A percentile compares a stretch with the other conserved stretches of the same genome.
These are phyloP conservation scores for Luperina testacea DNA, from an alignment of 2,888 invertebrate genomes.

Conservation along the genomic window DNA sequence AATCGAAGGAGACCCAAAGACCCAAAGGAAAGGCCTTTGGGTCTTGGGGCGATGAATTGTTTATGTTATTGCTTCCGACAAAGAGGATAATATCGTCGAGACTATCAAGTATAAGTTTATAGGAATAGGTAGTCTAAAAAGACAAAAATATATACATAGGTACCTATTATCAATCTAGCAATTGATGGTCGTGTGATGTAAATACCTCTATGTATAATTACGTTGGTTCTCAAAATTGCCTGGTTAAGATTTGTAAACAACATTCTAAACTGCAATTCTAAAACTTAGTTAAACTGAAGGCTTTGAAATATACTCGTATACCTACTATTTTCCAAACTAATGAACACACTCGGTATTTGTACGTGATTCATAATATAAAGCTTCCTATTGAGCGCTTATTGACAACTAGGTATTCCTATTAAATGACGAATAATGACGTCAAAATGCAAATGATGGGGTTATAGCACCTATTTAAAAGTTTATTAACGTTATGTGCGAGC, in stretches of 20 bases:
- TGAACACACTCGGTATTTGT: constrained; percentile 2
- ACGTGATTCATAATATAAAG: constrained; percentile 50
- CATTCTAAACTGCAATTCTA: not conserved
- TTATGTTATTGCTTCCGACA: constrained; percentile 21
- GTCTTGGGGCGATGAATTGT: constrained; percentile 19
- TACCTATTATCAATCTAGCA: not conserved
- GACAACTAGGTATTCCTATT: constrained; percentile 36
- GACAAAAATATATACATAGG: too few species aligned
- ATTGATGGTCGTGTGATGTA: not conserved
- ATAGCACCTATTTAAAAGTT: constrained; percentile 62
- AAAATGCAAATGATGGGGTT: constrained; percentile 63
- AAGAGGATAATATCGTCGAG: not conserved
- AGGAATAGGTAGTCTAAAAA: not conserved
- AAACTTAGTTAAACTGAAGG: not conserved
- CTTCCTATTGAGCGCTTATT: constrained; percentile 33
- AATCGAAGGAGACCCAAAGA: constrained; percentile 47
- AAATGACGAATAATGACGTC: constrained; percentile 54
- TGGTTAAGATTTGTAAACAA: not conserved
- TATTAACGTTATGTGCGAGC: constrained; percentile 59
- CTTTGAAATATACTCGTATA: not conserved
- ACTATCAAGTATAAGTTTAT: not conserved
- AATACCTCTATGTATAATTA: not conserved
- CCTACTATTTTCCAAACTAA: not conserved
- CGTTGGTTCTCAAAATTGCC: not conserved
- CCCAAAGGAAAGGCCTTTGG: constrained; percentile 12